These are phyloP conservation scores for Halotydeus destructor DNA, from an alignment of 1,140 invertebrate species.

Conservation along the genomic window DNA sequence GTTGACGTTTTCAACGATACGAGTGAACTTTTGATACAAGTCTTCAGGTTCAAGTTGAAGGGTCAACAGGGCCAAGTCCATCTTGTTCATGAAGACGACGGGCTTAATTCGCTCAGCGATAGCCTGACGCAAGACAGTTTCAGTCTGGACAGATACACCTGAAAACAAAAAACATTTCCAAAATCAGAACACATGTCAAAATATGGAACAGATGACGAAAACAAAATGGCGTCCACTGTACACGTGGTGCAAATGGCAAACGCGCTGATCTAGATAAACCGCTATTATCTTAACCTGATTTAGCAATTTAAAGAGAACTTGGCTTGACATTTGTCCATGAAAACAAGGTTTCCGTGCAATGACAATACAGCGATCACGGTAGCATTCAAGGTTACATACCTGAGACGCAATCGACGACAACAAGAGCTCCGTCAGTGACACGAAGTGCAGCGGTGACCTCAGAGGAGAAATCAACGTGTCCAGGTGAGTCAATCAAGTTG, in stretches of 20 bases:
- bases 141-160: conserved; percentile 41
- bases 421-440: conserved; percentile 39
- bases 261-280: neutral
- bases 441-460: conserved; percentile 39
- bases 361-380: no score
- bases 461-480: conserved; percentile 39
- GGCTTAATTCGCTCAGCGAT: conserved; percentile 39
- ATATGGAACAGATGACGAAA: neutral
- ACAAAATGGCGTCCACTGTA: no score
- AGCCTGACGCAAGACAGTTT: conserved; percentile 38
- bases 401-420: conserved; percentile 38
- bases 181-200: conserved; percentile 1
- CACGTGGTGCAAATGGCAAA: no score
- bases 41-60: conserved; percentile 57
- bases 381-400: no score
- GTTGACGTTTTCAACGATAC: conserved; percentile 99
- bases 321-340: neutral
- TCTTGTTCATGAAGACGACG: conserved; percentile 41
- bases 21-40: conserved; percentile 96
- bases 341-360: no score
- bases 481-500: conserved; percentile 39
- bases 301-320: neutral
- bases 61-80: conserved; percentile 36
- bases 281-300: neutral
- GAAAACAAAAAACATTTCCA: conserved; percentile 11